Base-by-base conservation (phyloP, 2,113 vertebrate genomes). In the Crotalus viridis region DNA sequence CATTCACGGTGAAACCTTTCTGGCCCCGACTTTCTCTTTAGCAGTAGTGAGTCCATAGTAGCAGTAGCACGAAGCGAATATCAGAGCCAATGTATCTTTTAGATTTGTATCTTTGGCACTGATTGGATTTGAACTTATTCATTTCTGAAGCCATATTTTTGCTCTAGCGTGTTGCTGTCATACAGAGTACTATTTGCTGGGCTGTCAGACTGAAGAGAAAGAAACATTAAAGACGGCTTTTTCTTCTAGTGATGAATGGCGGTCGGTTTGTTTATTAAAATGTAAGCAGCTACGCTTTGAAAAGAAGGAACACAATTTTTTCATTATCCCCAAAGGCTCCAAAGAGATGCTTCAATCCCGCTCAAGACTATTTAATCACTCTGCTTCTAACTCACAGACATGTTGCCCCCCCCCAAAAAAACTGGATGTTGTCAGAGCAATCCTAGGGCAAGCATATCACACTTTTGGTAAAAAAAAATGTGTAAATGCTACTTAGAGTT, bases 91-190 rank as follows among this genome's bases (percentile, higher is more conserved):
- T 85, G 15, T 24, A 8, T 85, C 43, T 85, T 85, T 59, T 33
- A 39, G n/a, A 85, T 89, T 57, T 93, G 46, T 21, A 86, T 51
- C 55, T 22, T 90, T 13, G 57, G 43, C 43, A 86, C n/a, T 28
- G 87, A 88, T 92, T 48, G 56, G 91, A 56, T 89, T 89, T 92
- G 87, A 89, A 92, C 56, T 86, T 59, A 85, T 85, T 91, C 56
- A 61, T 51, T 88, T 88, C 86, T 24, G 21, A 90, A 85, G 64
- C 43, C 69, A 51, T 69, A 59, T 52, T 89, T 61, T 90, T 74
- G 8, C 43, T 85, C 39, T 52, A 26, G 55, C 7, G 24, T 92
- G 87, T 89, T 56, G 61, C 87, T 88, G 43, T 87, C 55, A 24
- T 51, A 91, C 43, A n/a, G 85, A 87, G n/a, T 88, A 48, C 56